Percentiles rank a stretch among this genome's conserved stretches.
Conservation (phyloP, 2,113 vertebrate genomes). For the Apeltes quadracus region DNA sequence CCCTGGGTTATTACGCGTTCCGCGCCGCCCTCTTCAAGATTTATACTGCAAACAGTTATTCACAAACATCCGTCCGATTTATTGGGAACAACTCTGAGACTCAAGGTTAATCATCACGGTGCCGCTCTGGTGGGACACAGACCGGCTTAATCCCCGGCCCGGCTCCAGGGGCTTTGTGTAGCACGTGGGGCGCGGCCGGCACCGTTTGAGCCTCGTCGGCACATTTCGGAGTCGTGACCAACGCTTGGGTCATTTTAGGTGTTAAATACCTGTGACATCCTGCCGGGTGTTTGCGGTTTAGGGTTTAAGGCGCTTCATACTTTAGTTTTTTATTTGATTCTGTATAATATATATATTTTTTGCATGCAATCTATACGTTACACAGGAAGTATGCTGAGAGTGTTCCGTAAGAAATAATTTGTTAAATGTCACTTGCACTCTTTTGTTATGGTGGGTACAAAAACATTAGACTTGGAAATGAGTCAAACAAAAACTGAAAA, state of each 20-base stretch:
- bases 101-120: slow-evolving; percentile 69
- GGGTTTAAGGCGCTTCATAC: neutral
- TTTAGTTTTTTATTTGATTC: neutral
- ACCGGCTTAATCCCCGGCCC: slow-evolving; percentile 57
- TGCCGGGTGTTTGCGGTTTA: neutral
- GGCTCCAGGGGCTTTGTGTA: slow-evolving; percentile 47
- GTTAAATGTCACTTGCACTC: no score
- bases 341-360: neutral
- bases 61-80: slow-evolving; percentile 46
- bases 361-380: neutral
- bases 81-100: slow-evolving; percentile 34
- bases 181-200: slow-evolving; percentile 40
- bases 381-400: neutral
- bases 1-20: slow-evolving; percentile 58
- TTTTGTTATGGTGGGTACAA: neutral
- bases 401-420: neutral
- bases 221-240: slow-evolving; percentile 42
- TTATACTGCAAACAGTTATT: slow-evolving; percentile 62
- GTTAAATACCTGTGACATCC: no score
- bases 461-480: neutral
- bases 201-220: slow-evolving; percentile 46
- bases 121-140: slow-evolving; percentile 56
- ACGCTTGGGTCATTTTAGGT: no score
- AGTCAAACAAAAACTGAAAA: neutral
- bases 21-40: slow-evolving; percentile 20